These are phyloP conservation scores for Salmo trutta DNA, from an alignment of 2,797 vertebrate genomes.

Conservation along the genomic window DNA sequence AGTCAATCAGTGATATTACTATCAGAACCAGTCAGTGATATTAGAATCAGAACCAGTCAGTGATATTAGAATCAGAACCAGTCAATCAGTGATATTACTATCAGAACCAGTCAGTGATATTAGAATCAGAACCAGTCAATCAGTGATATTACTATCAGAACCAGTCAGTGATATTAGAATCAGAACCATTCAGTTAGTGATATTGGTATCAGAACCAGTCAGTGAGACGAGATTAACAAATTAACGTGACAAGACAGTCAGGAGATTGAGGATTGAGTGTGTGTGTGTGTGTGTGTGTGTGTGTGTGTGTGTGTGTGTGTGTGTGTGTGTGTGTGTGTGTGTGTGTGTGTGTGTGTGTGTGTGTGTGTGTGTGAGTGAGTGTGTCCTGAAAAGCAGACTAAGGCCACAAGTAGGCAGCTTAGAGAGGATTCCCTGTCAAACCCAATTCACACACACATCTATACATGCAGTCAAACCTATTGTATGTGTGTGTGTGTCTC, in stretches of 20 bases:
- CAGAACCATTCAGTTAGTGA: neutral
- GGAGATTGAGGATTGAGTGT: slow-evolving; percentile 35
- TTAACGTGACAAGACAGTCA: slow-evolving; percentile 37
- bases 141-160: too few relatives aligned
- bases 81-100: too few relatives aligned
- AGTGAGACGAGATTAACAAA: slow-evolving; percentile 41
- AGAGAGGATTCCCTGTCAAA: neutral
- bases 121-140: too few relatives aligned
- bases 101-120: too few relatives aligned
- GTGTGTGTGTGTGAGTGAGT: neutral
- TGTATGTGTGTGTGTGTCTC: neutral
- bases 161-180: neutral
- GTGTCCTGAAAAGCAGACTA: slow-evolving; percentile 16
- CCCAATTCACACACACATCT: neutral
- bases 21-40: too few relatives aligned
- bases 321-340: neutral
- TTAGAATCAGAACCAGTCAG: too few relatives aligned
- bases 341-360: neutral
- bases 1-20: too few relatives aligned
- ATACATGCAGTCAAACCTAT: neutral
- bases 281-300: neutral
- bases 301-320: neutral
- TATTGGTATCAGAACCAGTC: neutral
- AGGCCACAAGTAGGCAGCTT: neutral
- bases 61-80: too few relatives aligned